A percentile compares a stretch with the other conserved stretches of the same genome.
phyloP scores from a whole-genome alignment of 2,888 invertebrate genomes.

The Hololepta plana region DNA sequence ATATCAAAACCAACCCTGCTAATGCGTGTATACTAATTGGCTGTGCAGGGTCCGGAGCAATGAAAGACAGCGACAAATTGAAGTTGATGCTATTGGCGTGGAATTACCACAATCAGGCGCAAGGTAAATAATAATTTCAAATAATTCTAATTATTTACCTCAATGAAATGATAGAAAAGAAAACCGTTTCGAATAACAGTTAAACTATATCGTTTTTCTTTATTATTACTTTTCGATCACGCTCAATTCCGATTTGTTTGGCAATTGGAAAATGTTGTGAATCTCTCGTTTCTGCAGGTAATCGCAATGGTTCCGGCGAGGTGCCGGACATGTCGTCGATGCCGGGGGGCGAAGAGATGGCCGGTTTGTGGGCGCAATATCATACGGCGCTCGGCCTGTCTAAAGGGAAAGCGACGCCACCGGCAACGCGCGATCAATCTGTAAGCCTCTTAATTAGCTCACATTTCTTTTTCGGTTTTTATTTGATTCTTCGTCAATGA shows the following conservation, averaged over 20 bases:
- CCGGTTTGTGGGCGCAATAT: constrained; percentile 74
- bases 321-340: constrained; percentile 30
- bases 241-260: neutral
- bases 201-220: constrained; percentile 3
- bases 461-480: too few species aligned
- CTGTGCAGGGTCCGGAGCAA: constrained; percentile 32
- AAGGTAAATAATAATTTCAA: constrained; percentile 30
- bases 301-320: constrained; percentile 25
- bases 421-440: constrained; percentile 42
- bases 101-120: constrained; percentile 69
- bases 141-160: too few species aligned
- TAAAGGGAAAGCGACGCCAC: constrained; percentile 33
- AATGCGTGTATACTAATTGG: constrained; percentile 24
- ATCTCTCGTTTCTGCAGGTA: constrained; percentile 17
- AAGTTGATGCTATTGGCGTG: constrained; percentile 77
- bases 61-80: constrained; percentile 76
- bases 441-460: constrained; percentile 41
- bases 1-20: constrained; percentile 28
- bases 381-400: constrained; percentile 61
- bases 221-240: neutral
- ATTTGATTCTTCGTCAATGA: constrained; percentile 1
- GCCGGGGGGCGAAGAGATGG: constrained; percentile 48
- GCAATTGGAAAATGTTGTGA: neutral
- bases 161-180: too few species aligned
- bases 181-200: too few species aligned